Percentiles rank a stretch among this genome's conserved stretches.
Conservation (phyloP, 1,140 invertebrate genomes). For the Meteorus sp. region DNA sequence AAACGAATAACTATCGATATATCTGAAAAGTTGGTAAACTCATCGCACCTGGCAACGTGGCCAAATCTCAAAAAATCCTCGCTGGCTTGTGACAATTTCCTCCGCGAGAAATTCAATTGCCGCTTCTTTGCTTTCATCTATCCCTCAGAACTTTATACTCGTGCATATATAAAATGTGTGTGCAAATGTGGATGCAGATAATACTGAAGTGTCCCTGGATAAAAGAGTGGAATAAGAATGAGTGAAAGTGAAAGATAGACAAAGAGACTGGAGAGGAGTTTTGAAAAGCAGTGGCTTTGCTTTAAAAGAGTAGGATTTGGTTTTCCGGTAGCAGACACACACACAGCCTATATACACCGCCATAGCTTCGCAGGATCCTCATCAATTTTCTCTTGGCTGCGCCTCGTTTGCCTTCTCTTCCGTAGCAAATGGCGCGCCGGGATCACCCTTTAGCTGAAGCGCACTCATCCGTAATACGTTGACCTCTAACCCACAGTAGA, state of each 20-base stretch:
- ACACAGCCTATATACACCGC: slow-evolving; percentile 18
- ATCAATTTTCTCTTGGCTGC: slow-evolving; percentile 25
- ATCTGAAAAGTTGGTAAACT: neutral
- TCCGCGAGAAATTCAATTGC: slow-evolving; percentile 23
- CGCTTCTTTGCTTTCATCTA: slow-evolving; percentile 17
- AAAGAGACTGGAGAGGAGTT: slow-evolving; percentile 1
- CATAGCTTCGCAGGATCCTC: slow-evolving; percentile 17
- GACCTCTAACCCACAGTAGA: neutral
- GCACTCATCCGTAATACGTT: slow-evolving; percentile 17
- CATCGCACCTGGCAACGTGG: neutral
- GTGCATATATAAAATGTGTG: neutral
- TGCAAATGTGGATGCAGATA: no score
- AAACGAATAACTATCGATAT: no score
- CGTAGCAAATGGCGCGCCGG: neutral
- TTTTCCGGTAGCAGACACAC: slow-evolving; percentile 21
- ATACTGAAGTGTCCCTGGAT: no score
- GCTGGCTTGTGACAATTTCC: slow-evolving; percentile 20
- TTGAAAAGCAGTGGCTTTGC: slow-evolving; percentile 3
- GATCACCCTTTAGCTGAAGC: neutral
- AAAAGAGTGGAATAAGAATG: neutral
- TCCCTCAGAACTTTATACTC: neutral
- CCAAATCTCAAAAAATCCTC: slow-evolving; percentile 19
- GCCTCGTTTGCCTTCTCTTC: slow-evolving; percentile 13
- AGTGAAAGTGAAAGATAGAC: neutral
- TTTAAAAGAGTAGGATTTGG: slow-evolving; percentile 25